Conservation (phyloP, 2,888 invertebrate genomes). For the Aporophyla nigra region DNA sequence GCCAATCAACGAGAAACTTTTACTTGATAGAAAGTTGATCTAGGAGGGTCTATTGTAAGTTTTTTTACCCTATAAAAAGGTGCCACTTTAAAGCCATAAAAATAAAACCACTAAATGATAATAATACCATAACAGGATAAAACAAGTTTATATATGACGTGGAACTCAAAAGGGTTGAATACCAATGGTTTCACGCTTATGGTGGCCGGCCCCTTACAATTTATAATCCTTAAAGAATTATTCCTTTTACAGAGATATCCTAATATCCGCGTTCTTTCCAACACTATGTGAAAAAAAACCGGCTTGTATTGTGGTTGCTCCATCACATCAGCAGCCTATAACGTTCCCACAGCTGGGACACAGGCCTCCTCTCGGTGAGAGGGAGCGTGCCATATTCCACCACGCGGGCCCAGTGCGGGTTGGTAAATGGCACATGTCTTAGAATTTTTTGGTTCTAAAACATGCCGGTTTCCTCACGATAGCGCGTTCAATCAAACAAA, state of each 20-base stretch:
- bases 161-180: constrained; percentile 23
- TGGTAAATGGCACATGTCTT: no score
- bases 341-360: no score
- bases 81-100: not conserved
- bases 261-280: constrained; percentile 14
- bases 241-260: constrained; percentile 48
- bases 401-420: no score
- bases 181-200: constrained; percentile 26
- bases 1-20: constrained; percentile 30
- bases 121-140: not conserved
- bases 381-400: no score
- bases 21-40: not conserved
- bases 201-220: constrained; percentile 35
- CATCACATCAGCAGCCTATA: no score
- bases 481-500: no score
- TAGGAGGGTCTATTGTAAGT: not conserved
- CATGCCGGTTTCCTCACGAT: no score
- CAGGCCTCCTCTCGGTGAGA: no score
- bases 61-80: not conserved
- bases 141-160: constrained; percentile 1
- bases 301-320: constrained; percentile 14
- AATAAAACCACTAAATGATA: not conserved
- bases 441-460: no score
- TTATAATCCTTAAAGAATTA: constrained; percentile 56
- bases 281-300: constrained; percentile 22